phyloP scores from a whole-genome alignment of 2,797 vertebrate species.

The Champsocephalus gunnari region DNA sequence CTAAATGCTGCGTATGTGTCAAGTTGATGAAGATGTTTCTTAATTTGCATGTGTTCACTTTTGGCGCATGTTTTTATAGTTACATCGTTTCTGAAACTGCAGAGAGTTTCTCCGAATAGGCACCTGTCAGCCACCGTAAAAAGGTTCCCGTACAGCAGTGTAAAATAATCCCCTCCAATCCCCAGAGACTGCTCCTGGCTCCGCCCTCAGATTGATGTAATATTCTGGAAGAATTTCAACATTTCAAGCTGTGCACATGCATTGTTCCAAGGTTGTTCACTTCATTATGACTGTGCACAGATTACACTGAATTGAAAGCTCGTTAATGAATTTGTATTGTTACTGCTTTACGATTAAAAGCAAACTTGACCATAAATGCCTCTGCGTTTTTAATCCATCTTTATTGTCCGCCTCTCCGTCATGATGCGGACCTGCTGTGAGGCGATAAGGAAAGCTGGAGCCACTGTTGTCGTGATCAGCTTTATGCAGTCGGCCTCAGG shows the following conservation, averaged over 20 bases:
- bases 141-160: conserved; percentile 11
- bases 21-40: too few relatives aligned
- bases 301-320: conserved; percentile 47
- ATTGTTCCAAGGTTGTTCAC: conserved; percentile 65
- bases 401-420: conserved; percentile 45
- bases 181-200: conserved; percentile 11
- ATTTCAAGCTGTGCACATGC: not conserved
- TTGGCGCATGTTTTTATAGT: too few relatives aligned
- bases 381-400: conserved; percentile 40
- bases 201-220: conserved; percentile 39
- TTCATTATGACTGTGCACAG: conserved; percentile 45
- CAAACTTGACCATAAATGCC: conserved; percentile 47
- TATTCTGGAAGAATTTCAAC: conserved; percentile 42
- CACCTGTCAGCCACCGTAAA: not conserved
- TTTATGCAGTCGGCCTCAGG: conserved; percentile 42
- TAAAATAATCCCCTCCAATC: conserved; percentile 21
- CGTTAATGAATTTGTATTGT: conserved; percentile 61
- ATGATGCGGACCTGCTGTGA: conserved; percentile 49
- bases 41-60: too few relatives aligned
- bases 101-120: too few relatives aligned
- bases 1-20: too few relatives aligned
- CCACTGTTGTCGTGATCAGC: conserved; percentile 39
- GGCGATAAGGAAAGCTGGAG: conserved; percentile 66
- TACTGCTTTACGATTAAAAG: conserved; percentile 32
- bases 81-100: too few relatives aligned